These are phyloP conservation scores for Griposia aprilina DNA, from an alignment of 2,888 invertebrate genomes.

Conservation along the genomic window DNA sequence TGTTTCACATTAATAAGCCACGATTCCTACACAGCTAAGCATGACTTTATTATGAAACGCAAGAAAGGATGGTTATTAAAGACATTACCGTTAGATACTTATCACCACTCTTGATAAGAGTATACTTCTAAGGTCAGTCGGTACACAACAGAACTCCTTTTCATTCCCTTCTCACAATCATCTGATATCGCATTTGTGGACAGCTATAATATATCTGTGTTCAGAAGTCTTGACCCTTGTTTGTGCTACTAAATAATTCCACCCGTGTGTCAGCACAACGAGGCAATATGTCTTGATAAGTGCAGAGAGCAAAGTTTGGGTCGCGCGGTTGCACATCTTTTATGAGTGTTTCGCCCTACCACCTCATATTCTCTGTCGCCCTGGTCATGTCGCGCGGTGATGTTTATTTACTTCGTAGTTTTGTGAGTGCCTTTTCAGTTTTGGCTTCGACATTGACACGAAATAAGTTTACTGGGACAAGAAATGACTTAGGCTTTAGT, in stretches of 20 bases:
- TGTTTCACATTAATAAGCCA: not conserved
- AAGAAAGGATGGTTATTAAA: not conserved
- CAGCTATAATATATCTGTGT: not conserved
- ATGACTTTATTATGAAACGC: not conserved
- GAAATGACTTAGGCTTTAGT: conserved; percentile 1
- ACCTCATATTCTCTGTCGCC: conserved; percentile 70
- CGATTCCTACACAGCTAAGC: not conserved
- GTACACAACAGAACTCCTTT: not conserved
- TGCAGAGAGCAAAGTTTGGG: conserved; percentile 78
- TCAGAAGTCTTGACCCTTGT: conserved; percentile 29
- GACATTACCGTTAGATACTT: not conserved
- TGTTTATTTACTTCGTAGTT: conserved; percentile 50
- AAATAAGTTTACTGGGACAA: conserved; percentile 7
- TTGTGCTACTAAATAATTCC: conserved; percentile 39
- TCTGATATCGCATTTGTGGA: not conserved
- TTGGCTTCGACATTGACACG: conserved; percentile 22
- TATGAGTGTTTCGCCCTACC: conserved; percentile 71
- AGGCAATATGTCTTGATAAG: conserved; percentile 79
- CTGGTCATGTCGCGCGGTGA: conserved; percentile 64
- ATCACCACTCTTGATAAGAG: not conserved
- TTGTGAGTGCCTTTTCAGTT: conserved; percentile 34
- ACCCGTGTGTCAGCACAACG: conserved; percentile 66
- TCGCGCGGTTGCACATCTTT: conserved; percentile 74
- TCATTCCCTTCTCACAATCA: not conserved
- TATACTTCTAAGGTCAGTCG: not conserved